Conservation (phyloP, 2,113 vertebrate species). For the Tricholaema leucomelas region DNA sequence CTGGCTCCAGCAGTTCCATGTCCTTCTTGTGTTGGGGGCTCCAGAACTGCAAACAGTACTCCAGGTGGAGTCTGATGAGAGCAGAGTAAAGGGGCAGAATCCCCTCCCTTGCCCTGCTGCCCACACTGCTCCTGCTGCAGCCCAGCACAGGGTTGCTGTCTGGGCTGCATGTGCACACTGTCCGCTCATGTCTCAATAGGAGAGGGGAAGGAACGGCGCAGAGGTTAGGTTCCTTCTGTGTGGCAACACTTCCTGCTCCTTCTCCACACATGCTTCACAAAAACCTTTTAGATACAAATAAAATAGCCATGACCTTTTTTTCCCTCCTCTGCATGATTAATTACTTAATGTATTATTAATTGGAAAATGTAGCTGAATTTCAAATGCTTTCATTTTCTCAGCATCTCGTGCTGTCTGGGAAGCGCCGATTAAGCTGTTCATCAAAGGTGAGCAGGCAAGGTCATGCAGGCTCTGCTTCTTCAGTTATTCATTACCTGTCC, state of each 20-base stretch:
- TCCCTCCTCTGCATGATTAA: slow-evolving; percentile 89
- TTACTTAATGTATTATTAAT: slow-evolving; percentile 96
- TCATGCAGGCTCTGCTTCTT: slow-evolving; percentile 74
- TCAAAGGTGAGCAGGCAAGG: slow-evolving; percentile 84
- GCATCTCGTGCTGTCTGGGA: slow-evolving; percentile 84
- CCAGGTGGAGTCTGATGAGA: too few relatives aligned
- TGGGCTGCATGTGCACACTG: too few relatives aligned
- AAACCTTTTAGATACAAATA: slow-evolving; percentile 68
- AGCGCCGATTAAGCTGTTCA: slow-evolving; percentile 81
- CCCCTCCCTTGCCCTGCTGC: too few relatives aligned
- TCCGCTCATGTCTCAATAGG: too few relatives aligned
- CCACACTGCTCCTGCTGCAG: too few relatives aligned
- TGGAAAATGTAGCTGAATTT: slow-evolving; percentile 86
- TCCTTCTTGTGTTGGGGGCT: too few relatives aligned
- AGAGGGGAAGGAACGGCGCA: neutral
- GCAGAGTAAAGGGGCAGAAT: too few relatives aligned
- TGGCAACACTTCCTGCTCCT: slow-evolving; percentile 20
- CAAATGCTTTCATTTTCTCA: slow-evolving; percentile 90
- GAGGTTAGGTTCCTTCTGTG: neutral
- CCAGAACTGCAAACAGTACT: too few relatives aligned
- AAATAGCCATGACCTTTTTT: slow-evolving; percentile 76
- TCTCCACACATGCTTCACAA: neutral
- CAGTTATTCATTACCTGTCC: slow-evolving; percentile 78
- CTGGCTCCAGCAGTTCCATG: too few relatives aligned
- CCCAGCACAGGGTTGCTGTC: too few relatives aligned